These are phyloP conservation scores for Argentina silus DNA, from an alignment of 2,797 vertebrate genomes.

Conservation along the genomic window DNA sequence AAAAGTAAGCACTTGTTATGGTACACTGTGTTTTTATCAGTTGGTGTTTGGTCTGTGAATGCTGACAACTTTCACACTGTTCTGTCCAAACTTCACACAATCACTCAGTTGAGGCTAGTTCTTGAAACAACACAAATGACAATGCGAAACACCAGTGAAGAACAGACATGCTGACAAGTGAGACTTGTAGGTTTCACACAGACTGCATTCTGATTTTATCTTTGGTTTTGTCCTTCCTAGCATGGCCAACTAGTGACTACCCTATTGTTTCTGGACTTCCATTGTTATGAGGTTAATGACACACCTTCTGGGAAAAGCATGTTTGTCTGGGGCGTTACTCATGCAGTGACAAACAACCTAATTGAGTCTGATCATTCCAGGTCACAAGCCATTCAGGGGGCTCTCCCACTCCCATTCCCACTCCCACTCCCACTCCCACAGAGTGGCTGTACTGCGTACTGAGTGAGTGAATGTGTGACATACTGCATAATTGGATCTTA, in stretches of 20 bases:
- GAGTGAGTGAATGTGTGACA: constrained; percentile 40
- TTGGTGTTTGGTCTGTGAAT: constrained; percentile 14
- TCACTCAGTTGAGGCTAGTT: constrained; percentile 1
- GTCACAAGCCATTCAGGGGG: constrained; percentile 63
- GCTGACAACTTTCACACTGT: constrained; percentile 21
- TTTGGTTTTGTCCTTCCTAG: not conserved
- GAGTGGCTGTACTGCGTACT: constrained; percentile 3
- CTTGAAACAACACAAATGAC: constrained; percentile 6
- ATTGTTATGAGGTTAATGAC: constrained; percentile 69
- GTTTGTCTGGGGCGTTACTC: constrained; percentile 61
- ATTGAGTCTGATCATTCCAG: constrained; percentile 65
- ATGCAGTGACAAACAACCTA: constrained; percentile 58
- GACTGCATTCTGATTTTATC: not conserved
- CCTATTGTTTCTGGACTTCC: constrained; percentile 51
- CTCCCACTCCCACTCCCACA: constrained; percentile 14
- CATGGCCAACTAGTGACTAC: constrained; percentile 17
- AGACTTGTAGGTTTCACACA: not conserved
- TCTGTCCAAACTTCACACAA: not conserved
- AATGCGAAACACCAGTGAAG: too few relatives aligned
- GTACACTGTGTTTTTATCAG: constrained; percentile 20
- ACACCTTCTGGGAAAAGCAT: constrained; percentile 61
- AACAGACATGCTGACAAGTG: too few relatives aligned
- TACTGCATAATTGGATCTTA: constrained; percentile 40
- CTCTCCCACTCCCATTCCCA: constrained; percentile 23
- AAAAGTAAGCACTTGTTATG: constrained; percentile 14